Evolutionary conservation across 2,113 vertebrate genomes (phyloP).

Genomic region (Chionis minor): DNA sequence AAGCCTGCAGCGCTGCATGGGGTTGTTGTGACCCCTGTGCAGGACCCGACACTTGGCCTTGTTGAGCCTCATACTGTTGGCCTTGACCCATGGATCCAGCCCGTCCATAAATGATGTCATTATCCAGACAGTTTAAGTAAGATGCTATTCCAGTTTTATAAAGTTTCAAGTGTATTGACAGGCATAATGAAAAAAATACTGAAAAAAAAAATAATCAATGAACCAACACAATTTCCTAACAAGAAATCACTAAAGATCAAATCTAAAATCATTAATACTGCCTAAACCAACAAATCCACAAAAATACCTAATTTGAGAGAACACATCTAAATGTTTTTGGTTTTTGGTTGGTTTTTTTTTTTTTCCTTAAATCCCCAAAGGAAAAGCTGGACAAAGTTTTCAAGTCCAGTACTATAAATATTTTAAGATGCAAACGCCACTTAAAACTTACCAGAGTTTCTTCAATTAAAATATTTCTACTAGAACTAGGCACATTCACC

Average conservation of each 20-base stretch:
- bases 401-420: background rate
- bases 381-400: background rate
- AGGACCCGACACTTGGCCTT: background rate
- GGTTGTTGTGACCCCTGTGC: background rate
- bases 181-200: background rate
- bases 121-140: background rate
- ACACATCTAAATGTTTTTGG: background rate
- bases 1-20: accelerated
- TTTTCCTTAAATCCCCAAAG: background rate
- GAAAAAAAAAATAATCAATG: background rate
- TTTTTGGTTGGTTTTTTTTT: too few species aligned
- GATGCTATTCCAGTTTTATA: background rate
- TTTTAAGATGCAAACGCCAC: background rate
- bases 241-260: background rate
- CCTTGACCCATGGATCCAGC: background rate
- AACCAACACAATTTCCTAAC: background rate
- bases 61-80: accelerated
- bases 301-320: background rate
- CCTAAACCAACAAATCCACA: background rate
- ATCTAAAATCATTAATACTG: background rate
- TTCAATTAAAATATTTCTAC: background rate
- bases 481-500: background rate
- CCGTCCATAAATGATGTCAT: background rate
- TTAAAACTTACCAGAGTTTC: background rate
- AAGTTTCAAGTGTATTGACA: background rate